A percentile compares a stretch with the other conserved stretches of the same genome.
Evolutionary conservation across 64 coral and sea anemone species (phyloP).

Genomic region (Anthopleura sola): DNA sequence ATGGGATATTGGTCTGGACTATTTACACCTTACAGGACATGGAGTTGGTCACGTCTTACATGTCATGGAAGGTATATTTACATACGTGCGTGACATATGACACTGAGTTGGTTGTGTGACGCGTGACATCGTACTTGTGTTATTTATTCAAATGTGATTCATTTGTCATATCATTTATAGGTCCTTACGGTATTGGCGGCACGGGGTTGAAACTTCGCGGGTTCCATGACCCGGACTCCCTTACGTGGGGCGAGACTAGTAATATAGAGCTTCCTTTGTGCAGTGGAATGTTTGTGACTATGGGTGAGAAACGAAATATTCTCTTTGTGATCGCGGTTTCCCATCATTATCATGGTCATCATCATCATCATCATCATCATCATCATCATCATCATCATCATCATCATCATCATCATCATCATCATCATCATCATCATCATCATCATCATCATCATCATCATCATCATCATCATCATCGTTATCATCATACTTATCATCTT

Average conservation of each 20-base stretch:
- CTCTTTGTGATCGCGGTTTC: no score
- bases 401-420: not conserved
- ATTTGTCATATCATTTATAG: not conserved
- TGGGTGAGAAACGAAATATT: conserved; percentile 7
- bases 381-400: not conserved
- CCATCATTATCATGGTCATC: no score
- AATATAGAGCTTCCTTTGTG: conserved; percentile 13
- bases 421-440: not conserved
- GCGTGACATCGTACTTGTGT: no score
- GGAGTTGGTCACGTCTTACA: conserved; percentile 44
- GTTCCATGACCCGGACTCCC: no score
- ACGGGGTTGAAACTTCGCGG: no score
- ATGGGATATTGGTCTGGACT: conserved; percentile 54
- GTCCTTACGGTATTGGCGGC: conserved; percentile 24
- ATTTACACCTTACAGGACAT: conserved; percentile 34
- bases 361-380: no score
- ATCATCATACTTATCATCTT: no score
- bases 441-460: no score
- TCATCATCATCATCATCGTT: no score
- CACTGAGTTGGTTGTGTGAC: no score
- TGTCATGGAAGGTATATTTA: conserved; percentile 36
- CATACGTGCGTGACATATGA: no score
- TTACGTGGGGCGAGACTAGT: not conserved
- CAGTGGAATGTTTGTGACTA: conserved; percentile 32
- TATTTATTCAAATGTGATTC: no score